A percentile compares a stretch with the other conserved stretches of the same genome.
phyloP scores from a whole-genome alignment of 2,797 vertebrate genomes.

The Neopelma chrysocephalum region DNA sequence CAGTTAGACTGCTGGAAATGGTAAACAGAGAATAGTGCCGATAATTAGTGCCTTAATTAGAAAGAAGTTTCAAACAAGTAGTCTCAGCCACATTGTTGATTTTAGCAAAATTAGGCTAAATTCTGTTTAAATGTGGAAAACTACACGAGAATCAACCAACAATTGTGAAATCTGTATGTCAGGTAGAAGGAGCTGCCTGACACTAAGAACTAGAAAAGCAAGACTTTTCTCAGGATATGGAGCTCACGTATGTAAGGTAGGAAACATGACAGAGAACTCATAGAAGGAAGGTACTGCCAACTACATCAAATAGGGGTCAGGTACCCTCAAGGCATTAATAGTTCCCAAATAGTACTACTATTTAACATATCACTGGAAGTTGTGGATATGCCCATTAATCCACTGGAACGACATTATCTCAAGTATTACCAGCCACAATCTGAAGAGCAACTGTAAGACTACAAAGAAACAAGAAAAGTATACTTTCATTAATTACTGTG shows the following conservation, averaged over 20 bases:
- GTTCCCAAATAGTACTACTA: not conserved
- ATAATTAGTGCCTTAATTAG: not conserved
- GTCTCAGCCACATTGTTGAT: not conserved
- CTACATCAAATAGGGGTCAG: not conserved
- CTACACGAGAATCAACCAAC: not conserved
- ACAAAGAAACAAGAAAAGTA: not conserved
- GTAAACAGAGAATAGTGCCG: not conserved
- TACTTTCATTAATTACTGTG: not conserved
- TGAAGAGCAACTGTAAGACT: not conserved
- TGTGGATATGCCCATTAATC: not conserved
- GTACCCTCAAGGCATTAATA: not conserved
- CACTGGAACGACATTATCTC: not conserved
- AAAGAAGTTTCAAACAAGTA: not conserved
- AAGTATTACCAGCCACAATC: not conserved
- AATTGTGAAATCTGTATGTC: not conserved
- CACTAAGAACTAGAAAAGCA: not conserved
- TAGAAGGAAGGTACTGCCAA: not conserved
- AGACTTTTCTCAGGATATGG: not conserved
- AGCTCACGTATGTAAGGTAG: not conserved
- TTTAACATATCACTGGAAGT: not conserved
- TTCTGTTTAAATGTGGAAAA: not conserved
- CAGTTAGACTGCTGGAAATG: not conserved
- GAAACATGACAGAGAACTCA: not conserved
- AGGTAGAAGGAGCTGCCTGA: not conserved
- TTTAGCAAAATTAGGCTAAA: not conserved